Evolutionary conservation across 2,888 invertebrate species (phyloP).

Genomic region (Latheticus oryzae): DNA sequence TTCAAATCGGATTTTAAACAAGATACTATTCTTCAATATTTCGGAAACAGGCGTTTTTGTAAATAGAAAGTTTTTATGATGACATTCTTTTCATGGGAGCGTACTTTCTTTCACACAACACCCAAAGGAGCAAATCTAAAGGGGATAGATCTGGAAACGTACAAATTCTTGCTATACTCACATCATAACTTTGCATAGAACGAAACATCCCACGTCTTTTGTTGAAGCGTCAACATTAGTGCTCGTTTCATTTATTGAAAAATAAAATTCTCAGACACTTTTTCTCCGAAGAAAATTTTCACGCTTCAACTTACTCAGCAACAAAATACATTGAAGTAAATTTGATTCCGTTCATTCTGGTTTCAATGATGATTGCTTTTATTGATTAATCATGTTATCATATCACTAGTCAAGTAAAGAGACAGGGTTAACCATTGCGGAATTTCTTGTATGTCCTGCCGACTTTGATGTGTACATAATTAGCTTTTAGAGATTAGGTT

Average conservation of each 20-base stretch:
- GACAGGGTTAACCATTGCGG: constrained; percentile 32
- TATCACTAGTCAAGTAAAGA: background rate
- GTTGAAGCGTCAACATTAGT: constrained; percentile 5
- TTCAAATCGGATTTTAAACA: constrained; percentile 3
- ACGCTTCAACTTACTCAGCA: no score
- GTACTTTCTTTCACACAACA: constrained; percentile 17
- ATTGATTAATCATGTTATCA: no score
- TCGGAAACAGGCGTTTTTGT: constrained; percentile 19
- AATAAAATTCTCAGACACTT: background rate
- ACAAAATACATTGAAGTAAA: no score
- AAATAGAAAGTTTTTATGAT: constrained; percentile 22
- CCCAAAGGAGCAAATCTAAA: constrained; percentile 27
- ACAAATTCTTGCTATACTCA: constrained; percentile 14
- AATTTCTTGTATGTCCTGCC: constrained; percentile 30
- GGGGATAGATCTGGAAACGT: constrained; percentile 25
- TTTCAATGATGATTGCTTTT: no score
- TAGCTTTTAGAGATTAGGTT: constrained; percentile 35
- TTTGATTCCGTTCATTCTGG: no score
- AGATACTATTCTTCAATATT: constrained; percentile 13
- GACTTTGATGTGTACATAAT: constrained; percentile 33
- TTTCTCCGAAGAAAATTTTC: no score
- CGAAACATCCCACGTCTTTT: constrained; percentile 13
- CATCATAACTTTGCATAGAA: constrained; percentile 11
- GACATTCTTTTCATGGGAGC: constrained; percentile 16
- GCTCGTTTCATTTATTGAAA: constrained; percentile 4